phyloP scores from a whole-genome alignment of 2,797 vertebrate species.

The Phrynocephalus vlangalii region DNA sequence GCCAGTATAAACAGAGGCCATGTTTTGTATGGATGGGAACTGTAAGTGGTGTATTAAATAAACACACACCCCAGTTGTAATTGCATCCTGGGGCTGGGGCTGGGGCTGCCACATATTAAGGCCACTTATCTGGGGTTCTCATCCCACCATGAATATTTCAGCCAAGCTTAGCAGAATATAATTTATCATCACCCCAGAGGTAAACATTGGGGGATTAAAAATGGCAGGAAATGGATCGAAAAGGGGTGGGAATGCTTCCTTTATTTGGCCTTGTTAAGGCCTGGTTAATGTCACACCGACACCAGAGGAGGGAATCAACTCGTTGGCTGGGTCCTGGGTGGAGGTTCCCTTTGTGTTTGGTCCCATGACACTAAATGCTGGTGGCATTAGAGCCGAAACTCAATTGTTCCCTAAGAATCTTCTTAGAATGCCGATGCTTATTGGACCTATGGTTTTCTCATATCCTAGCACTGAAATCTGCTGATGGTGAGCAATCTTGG shows the following conservation, averaged over 20 bases:
- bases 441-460: neutral
- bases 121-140: no score
- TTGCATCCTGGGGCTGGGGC: neutral
- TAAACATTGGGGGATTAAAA: slow-evolving; percentile 30
- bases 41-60: slow-evolving; percentile 39
- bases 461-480: neutral
- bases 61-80: neutral
- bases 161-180: slow-evolving; percentile 36
- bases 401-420: no score
- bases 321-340: neutral
- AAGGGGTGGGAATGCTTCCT: neutral
- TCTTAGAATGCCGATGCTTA: neutral
- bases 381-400: neutral
- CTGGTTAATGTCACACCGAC: slow-evolving; percentile 8
- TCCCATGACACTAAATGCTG: neutral
- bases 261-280: neutral
- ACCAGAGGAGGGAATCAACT: neutral
- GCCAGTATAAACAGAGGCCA: slow-evolving; percentile 48
- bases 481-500: no score
- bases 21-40: slow-evolving; percentile 31
- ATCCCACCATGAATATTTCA: neutral
- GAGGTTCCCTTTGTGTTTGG: no score
- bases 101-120: neutral
- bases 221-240: slow-evolving; percentile 43
- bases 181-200: slow-evolving; percentile 47